Evolutionary conservation across 2,888 invertebrate genomes (phyloP).

Genomic region (Hirtodrosophila trivittata): DNA sequence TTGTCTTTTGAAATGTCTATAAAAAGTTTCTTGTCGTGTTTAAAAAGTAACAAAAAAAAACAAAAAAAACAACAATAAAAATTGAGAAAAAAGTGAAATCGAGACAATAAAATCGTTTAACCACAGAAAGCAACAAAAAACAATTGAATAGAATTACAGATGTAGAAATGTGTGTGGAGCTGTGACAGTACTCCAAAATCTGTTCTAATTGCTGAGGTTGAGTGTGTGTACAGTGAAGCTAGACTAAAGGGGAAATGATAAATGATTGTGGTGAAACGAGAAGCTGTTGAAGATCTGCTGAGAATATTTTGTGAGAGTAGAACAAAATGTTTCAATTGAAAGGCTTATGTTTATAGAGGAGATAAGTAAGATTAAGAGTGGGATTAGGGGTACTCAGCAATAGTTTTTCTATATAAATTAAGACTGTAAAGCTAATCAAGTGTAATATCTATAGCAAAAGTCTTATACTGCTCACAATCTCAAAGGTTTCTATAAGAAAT

Average conservation of each 20-base stretch:
- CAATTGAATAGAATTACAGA: conserved; percentile 14
- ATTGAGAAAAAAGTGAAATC: conserved; percentile 10
- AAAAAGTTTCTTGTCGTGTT: conserved; percentile 34
- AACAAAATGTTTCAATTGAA: too few relatives aligned
- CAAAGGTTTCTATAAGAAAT: too few relatives aligned
- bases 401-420: too few relatives aligned
- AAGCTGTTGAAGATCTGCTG: too few relatives aligned
- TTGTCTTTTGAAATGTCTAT: conserved; percentile 23
- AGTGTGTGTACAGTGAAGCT: conserved; percentile 30
- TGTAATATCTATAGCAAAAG: too few relatives aligned
- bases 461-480: too few relatives aligned
- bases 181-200: conserved; percentile 66
- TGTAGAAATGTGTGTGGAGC: conserved; percentile 21
- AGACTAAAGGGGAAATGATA: background rate
- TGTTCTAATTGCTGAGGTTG: conserved; percentile 52
- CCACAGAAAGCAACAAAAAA: conserved; percentile 34
- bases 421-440: too few relatives aligned
- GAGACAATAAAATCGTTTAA: conserved; percentile 39
- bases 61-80: conserved; percentile 6
- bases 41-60: background rate
- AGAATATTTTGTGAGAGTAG: too few relatives aligned
- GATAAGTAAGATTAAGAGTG: too few relatives aligned
- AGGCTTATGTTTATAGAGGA: too few relatives aligned
- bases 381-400: too few relatives aligned
- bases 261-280: background rate